Conservation (phyloP, 1,140 invertebrate genomes). For the Pantala flavescens region DNA sequence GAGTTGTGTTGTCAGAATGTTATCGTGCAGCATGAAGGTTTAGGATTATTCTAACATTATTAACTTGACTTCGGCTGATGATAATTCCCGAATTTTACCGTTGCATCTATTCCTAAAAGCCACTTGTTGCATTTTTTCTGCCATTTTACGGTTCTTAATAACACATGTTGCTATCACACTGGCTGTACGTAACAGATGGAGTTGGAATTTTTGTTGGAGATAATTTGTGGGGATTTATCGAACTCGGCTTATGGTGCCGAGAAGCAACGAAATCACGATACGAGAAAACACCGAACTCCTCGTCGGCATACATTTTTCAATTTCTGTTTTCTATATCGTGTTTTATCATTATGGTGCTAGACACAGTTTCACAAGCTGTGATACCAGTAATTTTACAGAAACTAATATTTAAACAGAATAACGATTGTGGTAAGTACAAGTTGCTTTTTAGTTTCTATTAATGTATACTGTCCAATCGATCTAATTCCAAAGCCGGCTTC, state of each 20-base stretch:
- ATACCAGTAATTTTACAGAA: background rate
- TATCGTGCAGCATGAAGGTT: no score
- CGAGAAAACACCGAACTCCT: background rate
- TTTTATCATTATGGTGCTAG: background rate
- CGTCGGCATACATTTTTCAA: background rate
- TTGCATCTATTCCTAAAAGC: background rate
- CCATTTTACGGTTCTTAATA: background rate
- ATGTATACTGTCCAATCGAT: no score
- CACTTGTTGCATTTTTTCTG: conserved; percentile 1
- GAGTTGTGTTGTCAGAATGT: no score
- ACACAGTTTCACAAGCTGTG: background rate
- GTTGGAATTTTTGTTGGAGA: background rate
- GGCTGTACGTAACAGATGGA: background rate
- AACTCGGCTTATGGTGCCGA: background rate
- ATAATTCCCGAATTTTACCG: no score
- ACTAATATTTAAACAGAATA: background rate
- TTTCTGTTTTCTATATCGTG: background rate
- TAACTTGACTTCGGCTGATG: no score
- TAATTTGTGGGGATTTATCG: background rate
- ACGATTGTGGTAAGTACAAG: background rate
- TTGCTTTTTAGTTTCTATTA: background rate
- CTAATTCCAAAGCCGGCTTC: no score
- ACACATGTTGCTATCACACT: background rate
- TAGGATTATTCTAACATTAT: no score
- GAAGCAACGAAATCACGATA: background rate